A percentile compares a stretch with the other conserved stretches of the same genome.
Conservation (phyloP, 2,113 vertebrate genomes). For the Hyperopisus bebe region DNA sequence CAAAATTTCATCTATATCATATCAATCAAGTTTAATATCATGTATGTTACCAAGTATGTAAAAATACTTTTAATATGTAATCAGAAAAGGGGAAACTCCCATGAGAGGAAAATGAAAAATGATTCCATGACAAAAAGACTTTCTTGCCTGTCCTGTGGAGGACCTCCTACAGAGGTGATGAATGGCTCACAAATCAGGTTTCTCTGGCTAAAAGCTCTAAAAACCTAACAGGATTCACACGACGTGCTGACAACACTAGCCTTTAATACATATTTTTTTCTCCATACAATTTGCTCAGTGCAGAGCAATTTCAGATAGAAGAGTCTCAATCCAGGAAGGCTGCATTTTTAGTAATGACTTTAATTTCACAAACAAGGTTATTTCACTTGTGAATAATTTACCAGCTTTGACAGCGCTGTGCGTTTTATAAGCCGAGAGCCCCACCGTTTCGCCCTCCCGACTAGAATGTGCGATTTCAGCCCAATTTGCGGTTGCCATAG, state of each 20-base stretch:
- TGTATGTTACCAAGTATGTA: background rate
- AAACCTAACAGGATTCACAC: background rate
- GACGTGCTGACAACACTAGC: background rate
- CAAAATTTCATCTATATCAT: background rate
- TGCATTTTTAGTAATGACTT: background rate
- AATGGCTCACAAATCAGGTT: background rate
- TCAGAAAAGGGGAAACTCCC: background rate
- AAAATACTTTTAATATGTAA: background rate
- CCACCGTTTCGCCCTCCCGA: background rate
- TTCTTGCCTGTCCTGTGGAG: background rate
- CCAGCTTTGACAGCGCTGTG: background rate
- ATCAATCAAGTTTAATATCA: background rate
- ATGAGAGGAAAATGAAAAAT: background rate
- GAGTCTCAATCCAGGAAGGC: background rate
- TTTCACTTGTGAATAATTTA: background rate
- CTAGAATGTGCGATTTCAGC: background rate
- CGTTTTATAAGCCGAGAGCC: background rate
- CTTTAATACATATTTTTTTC: background rate
- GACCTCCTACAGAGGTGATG: background rate
- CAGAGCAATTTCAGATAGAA: background rate
- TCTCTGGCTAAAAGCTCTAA: background rate
- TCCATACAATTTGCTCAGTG: background rate
- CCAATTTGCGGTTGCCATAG: constrained; percentile 11
- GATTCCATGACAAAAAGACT: background rate
- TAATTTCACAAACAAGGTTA: background rate